Percentiles rank a stretch among this genome's conserved stretches.
Conservation (phyloP, 2,113 vertebrate species). For the Chiloscyllium plagiosum region DNA sequence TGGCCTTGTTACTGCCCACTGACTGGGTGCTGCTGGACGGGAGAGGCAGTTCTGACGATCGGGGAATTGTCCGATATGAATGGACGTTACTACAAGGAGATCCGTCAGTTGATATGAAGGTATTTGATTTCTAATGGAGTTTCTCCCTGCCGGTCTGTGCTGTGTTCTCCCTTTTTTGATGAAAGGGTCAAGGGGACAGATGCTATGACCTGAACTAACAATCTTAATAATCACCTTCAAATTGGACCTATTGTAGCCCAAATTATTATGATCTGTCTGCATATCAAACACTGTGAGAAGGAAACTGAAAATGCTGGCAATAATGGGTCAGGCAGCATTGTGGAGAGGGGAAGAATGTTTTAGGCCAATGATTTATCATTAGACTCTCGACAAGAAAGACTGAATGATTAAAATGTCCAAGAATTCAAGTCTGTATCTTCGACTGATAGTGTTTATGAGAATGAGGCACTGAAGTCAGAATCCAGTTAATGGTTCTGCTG, state of each 20-base stretch:
- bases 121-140: constrained; percentile 43
- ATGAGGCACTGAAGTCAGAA: neutral
- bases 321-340: neutral
- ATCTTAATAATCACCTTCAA: neutral
- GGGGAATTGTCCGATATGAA: constrained; percentile 68
- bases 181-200: neutral
- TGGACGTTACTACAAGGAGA: constrained; percentile 79
- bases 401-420: neutral
- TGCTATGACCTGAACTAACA: neutral
- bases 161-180: neutral
- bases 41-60: constrained; percentile 84
- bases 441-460: neutral
- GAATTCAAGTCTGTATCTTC: neutral
- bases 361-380: neutral
- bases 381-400: neutral
- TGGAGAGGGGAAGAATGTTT: neutral
- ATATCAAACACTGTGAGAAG: neutral
- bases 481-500: neutral
- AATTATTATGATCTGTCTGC: neutral
- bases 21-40: constrained; percentile 85
- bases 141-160: neutral
- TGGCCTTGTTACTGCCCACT: constrained; percentile 80
- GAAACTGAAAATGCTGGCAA: neutral
- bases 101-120: constrained; percentile 77
- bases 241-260: neutral